Evolutionary conservation across 2,888 invertebrate genomes (phyloP).

Genomic region (Mycalesis mineus): DNA sequence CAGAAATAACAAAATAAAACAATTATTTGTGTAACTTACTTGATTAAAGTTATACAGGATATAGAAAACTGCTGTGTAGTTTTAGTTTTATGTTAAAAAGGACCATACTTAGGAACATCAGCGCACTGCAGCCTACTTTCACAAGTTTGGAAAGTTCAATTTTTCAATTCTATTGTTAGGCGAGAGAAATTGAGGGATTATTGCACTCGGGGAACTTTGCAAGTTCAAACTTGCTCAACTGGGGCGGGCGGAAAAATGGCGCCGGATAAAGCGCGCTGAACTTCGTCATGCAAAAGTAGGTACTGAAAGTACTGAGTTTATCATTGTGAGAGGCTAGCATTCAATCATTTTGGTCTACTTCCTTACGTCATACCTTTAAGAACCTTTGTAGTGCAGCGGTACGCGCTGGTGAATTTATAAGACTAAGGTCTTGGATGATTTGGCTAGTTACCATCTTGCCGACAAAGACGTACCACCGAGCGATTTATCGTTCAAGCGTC

Average conservation of each 20-base stretch:
- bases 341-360: background rate
- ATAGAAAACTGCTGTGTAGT: too few relatives aligned
- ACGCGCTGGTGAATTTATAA: too few relatives aligned
- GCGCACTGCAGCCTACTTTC: constrained; percentile 8
- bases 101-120: background rate
- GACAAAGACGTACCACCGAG: too few relatives aligned
- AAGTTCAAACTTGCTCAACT: constrained; percentile 23
- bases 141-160: constrained; percentile 13
- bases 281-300: constrained; percentile 6
- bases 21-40: too few relatives aligned
- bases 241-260: constrained; percentile 21
- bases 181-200: constrained; percentile 20
- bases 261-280: constrained; percentile 10
- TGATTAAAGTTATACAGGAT: too few relatives aligned
- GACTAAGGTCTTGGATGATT: too few relatives aligned
- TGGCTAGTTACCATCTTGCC: too few relatives aligned
- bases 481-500: too few relatives aligned
- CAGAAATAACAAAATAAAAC: too few relatives aligned
- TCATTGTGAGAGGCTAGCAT: background rate
- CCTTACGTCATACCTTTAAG: too few relatives aligned
- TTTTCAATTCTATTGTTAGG: constrained; percentile 20
- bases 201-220: constrained; percentile 19
- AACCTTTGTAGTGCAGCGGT: too few relatives aligned
- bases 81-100: too few relatives aligned
- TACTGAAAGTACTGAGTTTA: background rate